Base-by-base conservation (phyloP, 2,797 vertebrate species). In the Sibirionetta formosa region DNA sequence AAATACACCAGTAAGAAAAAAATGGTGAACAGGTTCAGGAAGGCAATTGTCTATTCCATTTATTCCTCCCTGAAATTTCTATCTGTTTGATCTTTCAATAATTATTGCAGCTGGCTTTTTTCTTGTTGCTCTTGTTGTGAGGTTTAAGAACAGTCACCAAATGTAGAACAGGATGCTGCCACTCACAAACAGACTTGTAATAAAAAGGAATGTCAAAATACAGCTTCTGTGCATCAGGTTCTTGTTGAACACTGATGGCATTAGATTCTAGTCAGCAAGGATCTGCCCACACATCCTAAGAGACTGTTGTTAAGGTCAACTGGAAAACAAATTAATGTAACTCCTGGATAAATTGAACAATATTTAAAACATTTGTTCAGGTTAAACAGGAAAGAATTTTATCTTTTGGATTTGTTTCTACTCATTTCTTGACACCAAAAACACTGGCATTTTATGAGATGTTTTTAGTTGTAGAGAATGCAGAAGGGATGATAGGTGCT, bases 201-300 rank as follows among this genome's bases (percentile, higher is more conserved):
- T 80, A 91, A 96, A 94, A 97, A 92, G 1, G 10, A 80, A 92
- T 82, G 36, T 42, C 57, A 91, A 95, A 91, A 91, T 85, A 81
- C 35, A 95, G 73, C 22, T 53, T 73, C 63, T 66, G 82, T 69
- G 48, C 33, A 61, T n/a, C 69, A 19, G 9, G 1, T 42, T 91
- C 69, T 88, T 71, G 16, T 66, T 94, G 57, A 79, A 82, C 80
- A 92, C 33, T 80, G 83, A 95, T 80, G 60, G 48, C 17, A 79
- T 51, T 91, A 38, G 64, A 75, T 57, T 87, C 63, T 53, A 82
- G 63, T 81, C 77, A 72, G 20, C 11, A 60, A 80, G 20, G 42
- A 86, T 84, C 44, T 83, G 40, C 56, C 15, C n/a, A 53, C 31
- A 31, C 23, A n/a, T 78, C 63, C 61, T 46, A 66, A 78, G 23